phyloP scores from a whole-genome alignment of 2,113 vertebrate genomes.

The Petrocephalus zakoni region DNA sequence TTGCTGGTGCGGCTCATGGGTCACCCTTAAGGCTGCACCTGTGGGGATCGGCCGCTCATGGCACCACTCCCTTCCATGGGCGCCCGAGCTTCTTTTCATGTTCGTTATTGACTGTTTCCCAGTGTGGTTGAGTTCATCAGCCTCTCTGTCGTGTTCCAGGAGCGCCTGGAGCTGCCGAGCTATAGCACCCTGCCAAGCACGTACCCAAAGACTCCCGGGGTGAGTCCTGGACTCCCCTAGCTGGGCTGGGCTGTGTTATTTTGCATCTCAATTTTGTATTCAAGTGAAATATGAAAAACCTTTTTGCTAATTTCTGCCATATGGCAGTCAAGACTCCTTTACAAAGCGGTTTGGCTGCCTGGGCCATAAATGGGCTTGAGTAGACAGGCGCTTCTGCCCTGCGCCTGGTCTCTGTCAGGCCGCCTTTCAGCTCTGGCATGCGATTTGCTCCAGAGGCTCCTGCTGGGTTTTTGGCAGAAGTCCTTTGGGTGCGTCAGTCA shows the following conservation, averaged over 20 bases:
- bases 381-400: neutral
- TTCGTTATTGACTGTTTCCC: neutral
- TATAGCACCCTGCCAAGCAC: conserved; percentile 48
- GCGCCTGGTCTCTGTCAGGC: neutral
- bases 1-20: neutral
- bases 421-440: neutral
- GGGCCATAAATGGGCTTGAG: neutral
- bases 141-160: conserved; percentile 37
- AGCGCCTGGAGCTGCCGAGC: conserved; percentile 54
- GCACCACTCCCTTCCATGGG: neutral
- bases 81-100: neutral
- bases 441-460: neutral
- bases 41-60: neutral
- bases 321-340: neutral
- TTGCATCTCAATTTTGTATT: neutral
- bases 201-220: conserved; percentile 46
- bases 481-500: neutral
- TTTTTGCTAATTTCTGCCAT: neutral
- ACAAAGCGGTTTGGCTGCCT: neutral
- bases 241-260: neutral
- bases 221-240: conserved; percentile 33
- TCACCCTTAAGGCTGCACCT: neutral
- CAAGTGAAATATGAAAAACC: neutral
- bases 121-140: neutral
- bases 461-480: neutral